Conservation (phyloP, 2,888 invertebrate species). For the Drosophila leonis region DNA sequence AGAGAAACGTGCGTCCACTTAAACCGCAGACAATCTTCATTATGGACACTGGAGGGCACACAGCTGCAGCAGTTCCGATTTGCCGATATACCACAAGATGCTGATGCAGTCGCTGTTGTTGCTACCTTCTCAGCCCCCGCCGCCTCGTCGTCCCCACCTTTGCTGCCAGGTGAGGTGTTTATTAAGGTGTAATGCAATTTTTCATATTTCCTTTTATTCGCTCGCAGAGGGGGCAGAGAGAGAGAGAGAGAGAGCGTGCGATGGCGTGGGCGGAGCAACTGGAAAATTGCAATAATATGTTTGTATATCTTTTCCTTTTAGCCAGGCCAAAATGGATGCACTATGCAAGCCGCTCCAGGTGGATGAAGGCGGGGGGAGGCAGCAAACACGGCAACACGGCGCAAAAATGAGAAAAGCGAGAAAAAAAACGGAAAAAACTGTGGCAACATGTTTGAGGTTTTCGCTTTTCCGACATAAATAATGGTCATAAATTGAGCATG, state of each 20-base stretch:
- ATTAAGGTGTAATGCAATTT: conserved; percentile 80
- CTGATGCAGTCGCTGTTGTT: conserved; percentile 30
- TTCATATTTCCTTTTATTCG: conserved; percentile 64
- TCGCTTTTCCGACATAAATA: conserved; percentile 85
- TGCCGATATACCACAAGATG: conserved; percentile 44
- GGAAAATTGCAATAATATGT: conserved; percentile 82
- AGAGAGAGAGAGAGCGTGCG: too few relatives aligned
- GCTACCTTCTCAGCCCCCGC: neutral
- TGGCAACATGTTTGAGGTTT: conserved; percentile 82
- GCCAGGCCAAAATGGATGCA: conserved; percentile 73
- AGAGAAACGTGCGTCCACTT: conserved; percentile 77
- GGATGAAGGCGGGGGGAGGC: conserved; percentile 3
- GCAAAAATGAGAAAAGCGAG: conserved; percentile 29
- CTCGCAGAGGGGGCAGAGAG: conserved; percentile 62
- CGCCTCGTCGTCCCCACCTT: neutral
- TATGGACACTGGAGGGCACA: conserved; percentile 76
- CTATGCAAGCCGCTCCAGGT: conserved; percentile 57
- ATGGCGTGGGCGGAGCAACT: conserved; percentile 78
- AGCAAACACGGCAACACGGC: conserved; percentile 21
- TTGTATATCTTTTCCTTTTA: conserved; percentile 67
- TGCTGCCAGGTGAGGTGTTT: conserved; percentile 79
- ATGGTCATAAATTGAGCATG: conserved; percentile 86
- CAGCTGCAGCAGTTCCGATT: conserved; percentile 56
- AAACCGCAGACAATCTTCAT: conserved; percentile 83
- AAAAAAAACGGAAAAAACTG: conserved; percentile 66